Evolutionary conservation across 2,888 invertebrate genomes (phyloP), one percentile per base, ranked within the genome.

Genomic region (Dryococelus australis): DNA sequence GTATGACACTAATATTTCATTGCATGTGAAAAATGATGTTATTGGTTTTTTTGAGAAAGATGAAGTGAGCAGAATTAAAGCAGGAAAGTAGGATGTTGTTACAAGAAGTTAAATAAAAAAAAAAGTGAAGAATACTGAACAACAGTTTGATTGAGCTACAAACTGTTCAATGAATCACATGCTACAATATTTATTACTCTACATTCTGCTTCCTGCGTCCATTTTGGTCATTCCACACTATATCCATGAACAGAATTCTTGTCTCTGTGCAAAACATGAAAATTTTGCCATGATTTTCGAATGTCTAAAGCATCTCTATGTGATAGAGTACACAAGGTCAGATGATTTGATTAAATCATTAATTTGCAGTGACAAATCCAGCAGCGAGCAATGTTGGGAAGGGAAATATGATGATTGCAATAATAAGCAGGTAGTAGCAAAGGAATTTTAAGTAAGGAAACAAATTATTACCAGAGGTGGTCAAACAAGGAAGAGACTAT

Each of bases 141-240:
- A 65, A 65, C n/a, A 65, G 65, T 65, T 65, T 65, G n/a, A 65
- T 1, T 65, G n/a, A n/a, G n/a, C n/a, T 27, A 79, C 79, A 8
- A 79, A 79, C 79, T 16, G 79, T 79, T 79, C 79, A 79, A 79
- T 24, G 79, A 79, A 79, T 79, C 79, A 79, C 79, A 79, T 47
- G 47, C 47, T 83, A 83, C 83, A 83, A 83, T 12, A 83, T 83
- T 27, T 28, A 26, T 83, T 83, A 83, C 83, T 83, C 20, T 83
- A 83, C 83, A 83, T 83, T 83, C 83, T 83, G 83, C 83, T 83
- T 83, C 83, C 35, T 83, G 83, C 83, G 3, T 27, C 27, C 83
- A 83, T 27, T 83, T 83, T 83, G 83, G 83, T 27, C 28, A 28
- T 28, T 83, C 16, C 83, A 83, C 83, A 26, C 83, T 26, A 83